Conservation (phyloP, 2,113 vertebrate genomes). For the Hucho hucho region DNA sequence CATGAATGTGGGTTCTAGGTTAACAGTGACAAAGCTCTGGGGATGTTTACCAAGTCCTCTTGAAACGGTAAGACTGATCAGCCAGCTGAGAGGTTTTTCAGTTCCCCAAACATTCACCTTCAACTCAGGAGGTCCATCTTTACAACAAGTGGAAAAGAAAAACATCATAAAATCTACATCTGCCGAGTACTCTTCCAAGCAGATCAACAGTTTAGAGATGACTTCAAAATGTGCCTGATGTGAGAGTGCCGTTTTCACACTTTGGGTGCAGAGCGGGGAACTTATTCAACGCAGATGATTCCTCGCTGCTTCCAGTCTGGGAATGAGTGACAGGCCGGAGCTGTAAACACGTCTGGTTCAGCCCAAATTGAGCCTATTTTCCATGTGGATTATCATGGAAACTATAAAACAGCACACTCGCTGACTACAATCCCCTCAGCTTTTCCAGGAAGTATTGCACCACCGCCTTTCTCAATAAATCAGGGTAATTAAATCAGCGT, state of each 20-base stretch:
- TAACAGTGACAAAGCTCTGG: constrained; percentile 30
- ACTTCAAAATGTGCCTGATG: constrained; percentile 12
- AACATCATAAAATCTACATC: not conserved
- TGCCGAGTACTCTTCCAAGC: not conserved
- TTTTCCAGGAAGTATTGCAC: constrained; percentile 21
- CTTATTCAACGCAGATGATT: constrained; percentile 13
- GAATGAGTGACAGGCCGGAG: constrained; percentile 15
- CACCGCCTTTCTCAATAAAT: constrained; percentile 26
- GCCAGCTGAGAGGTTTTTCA: not conserved
- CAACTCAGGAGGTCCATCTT: not conserved
- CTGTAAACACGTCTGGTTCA: constrained; percentile 1
- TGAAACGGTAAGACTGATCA: constrained; percentile 15
- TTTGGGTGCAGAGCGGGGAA: constrained; percentile 1
- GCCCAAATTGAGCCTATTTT: constrained; percentile 24
- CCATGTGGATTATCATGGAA: constrained; percentile 17
- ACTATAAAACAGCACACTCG: constrained; percentile 15
- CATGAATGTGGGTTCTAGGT: constrained; percentile 37
- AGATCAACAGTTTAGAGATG: constrained; percentile 1
- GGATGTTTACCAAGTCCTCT: constrained; percentile 24
- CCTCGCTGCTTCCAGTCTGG: constrained; percentile 5
- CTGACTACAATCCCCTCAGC: constrained; percentile 11
- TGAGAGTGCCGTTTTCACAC: not conserved
- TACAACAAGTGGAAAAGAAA: not conserved
- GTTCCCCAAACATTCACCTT: not conserved
- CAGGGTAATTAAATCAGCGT: constrained; percentile 23